Conservation (phyloP, 2,888 invertebrate species). For the Ochropacha duplaris region DNA sequence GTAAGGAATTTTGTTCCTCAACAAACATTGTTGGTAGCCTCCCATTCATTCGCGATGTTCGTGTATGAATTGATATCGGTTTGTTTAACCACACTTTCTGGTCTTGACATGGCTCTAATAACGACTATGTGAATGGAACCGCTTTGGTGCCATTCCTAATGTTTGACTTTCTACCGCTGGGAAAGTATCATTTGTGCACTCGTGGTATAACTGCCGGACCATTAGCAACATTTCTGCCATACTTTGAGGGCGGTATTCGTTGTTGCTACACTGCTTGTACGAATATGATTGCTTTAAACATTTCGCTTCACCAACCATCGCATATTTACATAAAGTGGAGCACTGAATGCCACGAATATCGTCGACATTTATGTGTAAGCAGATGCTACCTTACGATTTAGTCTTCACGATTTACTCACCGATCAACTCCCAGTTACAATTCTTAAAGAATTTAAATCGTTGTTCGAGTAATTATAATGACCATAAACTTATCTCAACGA, state of each 20-base stretch:
- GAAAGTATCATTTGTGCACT: slow-evolving; percentile 71
- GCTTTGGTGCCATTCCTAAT: slow-evolving; percentile 61
- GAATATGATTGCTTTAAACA: slow-evolving; percentile 26
- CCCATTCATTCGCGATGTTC: slow-evolving; percentile 52
- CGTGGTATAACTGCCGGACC: slow-evolving; percentile 53
- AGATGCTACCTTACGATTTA: background rate
- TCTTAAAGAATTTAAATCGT: slow-evolving; percentile 43
- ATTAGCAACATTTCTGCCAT: slow-evolving; percentile 63
- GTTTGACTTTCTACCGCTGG: slow-evolving; percentile 75
- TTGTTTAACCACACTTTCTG: slow-evolving; percentile 73
- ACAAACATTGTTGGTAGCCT: slow-evolving; percentile 62
- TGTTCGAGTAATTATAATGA: slow-evolving; percentile 40
- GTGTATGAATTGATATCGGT: slow-evolving; percentile 50
- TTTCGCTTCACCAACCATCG: slow-evolving; percentile 38
- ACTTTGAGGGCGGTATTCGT: slow-evolving; percentile 46
- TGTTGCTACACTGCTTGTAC: slow-evolving; percentile 21
- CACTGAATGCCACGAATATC: slow-evolving; percentile 34
- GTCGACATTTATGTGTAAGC: slow-evolving; percentile 21
- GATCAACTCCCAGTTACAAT: slow-evolving; percentile 40
- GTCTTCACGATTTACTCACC: slow-evolving; percentile 24
- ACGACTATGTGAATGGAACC: slow-evolving; percentile 63
- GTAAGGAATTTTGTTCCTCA: slow-evolving; percentile 62
- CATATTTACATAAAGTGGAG: slow-evolving; percentile 47
- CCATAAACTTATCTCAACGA: slow-evolving; percentile 37
- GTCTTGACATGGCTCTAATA: slow-evolving; percentile 64